A percentile compares a stretch with the other conserved stretches of the same genome.
These are phyloP conservation scores for Drosophila glabriapex DNA, from an alignment of 2,888 invertebrate species.

Conservation along the genomic window DNA sequence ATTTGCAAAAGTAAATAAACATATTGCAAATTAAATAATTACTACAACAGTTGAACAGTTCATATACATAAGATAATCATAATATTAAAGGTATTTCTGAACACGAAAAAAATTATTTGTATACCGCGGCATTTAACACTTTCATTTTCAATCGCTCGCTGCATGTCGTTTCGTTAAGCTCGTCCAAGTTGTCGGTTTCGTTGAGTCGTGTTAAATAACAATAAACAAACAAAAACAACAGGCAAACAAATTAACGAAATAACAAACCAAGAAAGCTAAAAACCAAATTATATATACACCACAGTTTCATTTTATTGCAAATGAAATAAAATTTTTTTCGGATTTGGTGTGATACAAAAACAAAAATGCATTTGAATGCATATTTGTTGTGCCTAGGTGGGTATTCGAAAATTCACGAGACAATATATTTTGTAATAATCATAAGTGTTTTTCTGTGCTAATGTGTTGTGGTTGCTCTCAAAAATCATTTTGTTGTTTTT, in stretches of 20 bases:
- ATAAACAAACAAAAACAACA: constrained; percentile 46
- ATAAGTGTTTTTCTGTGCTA: constrained; percentile 52
- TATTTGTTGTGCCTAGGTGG: constrained; percentile 68
- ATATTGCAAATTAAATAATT: constrained; percentile 53
- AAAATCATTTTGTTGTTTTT: constrained; percentile 4
- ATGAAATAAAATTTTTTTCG: constrained; percentile 35
- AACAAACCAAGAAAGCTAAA: constrained; percentile 28
- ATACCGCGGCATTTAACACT: constrained; percentile 64
- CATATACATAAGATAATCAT: constrained; percentile 17
- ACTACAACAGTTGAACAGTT: constrained; percentile 53
- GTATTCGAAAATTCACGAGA: constrained; percentile 47
- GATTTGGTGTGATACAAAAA: constrained; percentile 10
- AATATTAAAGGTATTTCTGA: constrained; percentile 25
- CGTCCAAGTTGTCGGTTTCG: constrained; percentile 50
- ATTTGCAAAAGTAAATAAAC: constrained; percentile 58
- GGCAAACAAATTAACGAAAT: constrained; percentile 31
- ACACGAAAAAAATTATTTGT: constrained; percentile 35
- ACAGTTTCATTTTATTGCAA: constrained; percentile 21
- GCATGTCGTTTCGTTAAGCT: constrained; percentile 52
- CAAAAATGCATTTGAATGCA: constrained; percentile 68
- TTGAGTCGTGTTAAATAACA: constrained; percentile 72
- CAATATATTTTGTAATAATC: constrained; percentile 49
- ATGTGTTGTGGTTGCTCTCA: constrained; percentile 35
- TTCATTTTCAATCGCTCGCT: constrained; percentile 68
- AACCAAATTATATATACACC: constrained; percentile 23